Base-by-base conservation (phyloP, 2,888 invertebrate species). In the Escarpia spicata region DNA sequence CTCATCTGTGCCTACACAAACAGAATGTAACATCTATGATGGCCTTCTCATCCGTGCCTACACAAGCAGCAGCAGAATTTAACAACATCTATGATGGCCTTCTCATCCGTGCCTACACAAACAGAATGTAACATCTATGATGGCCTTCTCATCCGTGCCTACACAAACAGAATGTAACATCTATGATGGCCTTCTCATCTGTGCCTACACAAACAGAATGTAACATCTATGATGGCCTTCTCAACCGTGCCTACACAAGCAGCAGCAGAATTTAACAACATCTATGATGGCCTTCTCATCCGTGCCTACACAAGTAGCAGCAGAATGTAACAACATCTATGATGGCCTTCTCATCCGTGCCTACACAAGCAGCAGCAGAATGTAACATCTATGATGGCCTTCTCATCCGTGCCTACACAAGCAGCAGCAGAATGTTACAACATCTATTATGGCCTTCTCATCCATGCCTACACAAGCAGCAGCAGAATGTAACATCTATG, bases 211-310 rank as follows among this genome's bases (percentile, higher is more conserved):
- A n/a, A 90, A 31, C 19, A 75, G 19, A 26, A 26, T 26, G 75
- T 75, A 4, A 95, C 94, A 89, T 93, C 93, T 89, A 95, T 95
- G 31, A 95, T 94, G 44, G 94, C 94, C 43, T 92, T 92, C 91
- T 95, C 95, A 92, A 95, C 94, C 8, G 95, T 95, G 31, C 94
- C 94, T 94, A 92, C 52, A 91, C n/a, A n/a, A 90, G 31, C 19
- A 75, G 19, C n/a, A n/a, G n/a, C n/a, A n/a, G n/a, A 26, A 26
- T 26, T n/a, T 75, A 6, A n/a, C n/a, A 4, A 95, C 94, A 89
- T 93, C 93, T 89, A 95, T 95, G 31, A 95, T 94, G 44, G 94
- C 94, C 43, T 92, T 92, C 91, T 95, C 95, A 92, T 95, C 94
- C 8, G 95, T 95, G 31, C 94, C 94, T 94, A 92, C 52, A 91